These are phyloP conservation scores for Galerucella pusilla DNA, from an alignment of 2,888 invertebrate genomes.

Conservation along the genomic window DNA sequence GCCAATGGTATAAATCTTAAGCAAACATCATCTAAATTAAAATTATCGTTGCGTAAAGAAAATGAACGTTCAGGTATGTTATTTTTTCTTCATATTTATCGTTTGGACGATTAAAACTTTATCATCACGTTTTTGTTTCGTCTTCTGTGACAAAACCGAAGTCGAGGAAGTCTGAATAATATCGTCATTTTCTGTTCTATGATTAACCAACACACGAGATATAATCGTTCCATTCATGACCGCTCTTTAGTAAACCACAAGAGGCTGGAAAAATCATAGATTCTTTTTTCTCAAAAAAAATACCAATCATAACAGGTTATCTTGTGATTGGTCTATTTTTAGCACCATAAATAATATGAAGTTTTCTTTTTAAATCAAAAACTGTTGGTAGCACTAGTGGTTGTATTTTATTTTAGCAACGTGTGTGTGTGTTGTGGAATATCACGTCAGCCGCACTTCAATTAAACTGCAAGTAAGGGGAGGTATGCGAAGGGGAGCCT, in stretches of 20 bases:
- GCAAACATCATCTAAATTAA: conserved; percentile 46
- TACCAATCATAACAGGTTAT: no score
- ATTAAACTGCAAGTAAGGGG: conserved; percentile 38
- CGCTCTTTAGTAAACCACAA: not conserved
- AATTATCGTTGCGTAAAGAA: conserved; percentile 41
- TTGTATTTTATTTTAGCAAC: not conserved
- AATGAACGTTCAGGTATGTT: conserved; percentile 44
- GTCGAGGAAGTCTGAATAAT: conserved; percentile 30
- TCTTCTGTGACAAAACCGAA: conserved; percentile 33
- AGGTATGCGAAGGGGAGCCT: conserved; percentile 38
- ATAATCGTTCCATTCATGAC: conserved; percentile 4
- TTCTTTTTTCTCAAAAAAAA: no score
- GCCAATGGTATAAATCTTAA: conserved; percentile 36
- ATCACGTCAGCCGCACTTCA: conserved; percentile 36
- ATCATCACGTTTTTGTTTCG: conserved; percentile 46
- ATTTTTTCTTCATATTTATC: conserved; percentile 41
- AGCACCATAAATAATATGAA: no score
- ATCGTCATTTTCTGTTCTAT: conserved; percentile 31
- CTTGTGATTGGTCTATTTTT: no score
- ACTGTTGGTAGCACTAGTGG: no score
- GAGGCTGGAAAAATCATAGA: not conserved
- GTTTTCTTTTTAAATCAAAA: no score
- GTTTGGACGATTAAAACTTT: conserved; percentile 45
- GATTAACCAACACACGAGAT: conserved; percentile 20
- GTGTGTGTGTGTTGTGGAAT: conserved; percentile 32